A percentile compares a stretch with the other conserved stretches of the same genome.
phyloP scores from a whole-genome alignment of 2,888 invertebrate species.

The Dione juno region DNA sequence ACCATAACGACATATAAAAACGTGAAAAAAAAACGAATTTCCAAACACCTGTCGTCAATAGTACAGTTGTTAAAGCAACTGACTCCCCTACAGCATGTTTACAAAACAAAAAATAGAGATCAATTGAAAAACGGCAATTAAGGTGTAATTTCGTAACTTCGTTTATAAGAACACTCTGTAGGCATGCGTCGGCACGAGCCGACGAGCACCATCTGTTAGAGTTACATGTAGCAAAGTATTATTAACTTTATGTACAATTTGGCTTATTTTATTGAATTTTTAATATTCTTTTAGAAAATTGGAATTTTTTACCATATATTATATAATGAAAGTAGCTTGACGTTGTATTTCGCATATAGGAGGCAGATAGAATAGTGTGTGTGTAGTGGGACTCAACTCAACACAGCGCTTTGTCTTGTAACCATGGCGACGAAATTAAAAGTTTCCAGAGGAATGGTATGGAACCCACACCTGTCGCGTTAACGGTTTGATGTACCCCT shows the following conservation, averaged over 20 bases:
- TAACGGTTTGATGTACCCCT: too few relatives aligned
- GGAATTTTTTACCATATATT: background rate
- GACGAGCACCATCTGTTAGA: conserved; percentile 56
- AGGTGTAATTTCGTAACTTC: conserved; percentile 54
- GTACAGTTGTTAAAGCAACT: conserved; percentile 20
- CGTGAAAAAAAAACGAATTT: conserved; percentile 25
- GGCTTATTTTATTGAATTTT: background rate
- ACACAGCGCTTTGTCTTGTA: too few relatives aligned
- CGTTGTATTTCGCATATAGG: too few relatives aligned
- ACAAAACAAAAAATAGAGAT: conserved; percentile 45
- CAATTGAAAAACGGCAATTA: conserved; percentile 53
- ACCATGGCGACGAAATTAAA: too few relatives aligned
- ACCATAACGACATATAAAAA: background rate
- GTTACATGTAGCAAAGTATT: background rate
- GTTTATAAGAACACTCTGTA: conserved; percentile 51
- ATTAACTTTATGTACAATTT: background rate
- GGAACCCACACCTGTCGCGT: too few relatives aligned
- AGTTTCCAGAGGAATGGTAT: too few relatives aligned
- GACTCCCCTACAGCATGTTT: conserved; percentile 43
- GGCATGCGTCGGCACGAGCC: conserved; percentile 67
- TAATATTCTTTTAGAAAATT: background rate
- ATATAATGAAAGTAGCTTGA: too few relatives aligned
- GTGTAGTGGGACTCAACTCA: too few relatives aligned
- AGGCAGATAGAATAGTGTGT: too few relatives aligned
- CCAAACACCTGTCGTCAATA: conserved; percentile 36